phyloP scores from a whole-genome alignment of 1,140 invertebrate genomes.

The Caerostris darwini region DNA sequence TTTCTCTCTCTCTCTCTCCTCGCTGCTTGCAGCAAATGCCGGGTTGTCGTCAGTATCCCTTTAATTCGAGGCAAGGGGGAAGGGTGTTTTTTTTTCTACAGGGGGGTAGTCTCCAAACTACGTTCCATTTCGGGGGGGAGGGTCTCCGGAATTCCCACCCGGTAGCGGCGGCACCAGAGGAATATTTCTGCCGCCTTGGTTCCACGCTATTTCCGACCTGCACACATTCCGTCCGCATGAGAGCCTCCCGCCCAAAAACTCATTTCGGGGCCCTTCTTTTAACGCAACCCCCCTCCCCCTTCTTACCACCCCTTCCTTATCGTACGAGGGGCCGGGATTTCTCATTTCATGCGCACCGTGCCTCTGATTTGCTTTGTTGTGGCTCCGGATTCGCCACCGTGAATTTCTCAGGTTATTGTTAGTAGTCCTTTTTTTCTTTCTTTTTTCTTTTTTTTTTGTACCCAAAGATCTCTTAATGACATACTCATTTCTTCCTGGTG shows the following conservation, averaged over 20 bases:
- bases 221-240: constrained; percentile 44
- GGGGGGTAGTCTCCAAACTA: constrained; percentile 56
- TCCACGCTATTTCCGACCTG: constrained; percentile 41
- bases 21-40: not conserved
- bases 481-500: no score
- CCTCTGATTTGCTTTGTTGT: not conserved
- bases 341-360: not conserved
- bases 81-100: not conserved
- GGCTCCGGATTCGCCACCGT: not conserved
- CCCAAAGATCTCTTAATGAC: not conserved
- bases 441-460: not conserved
- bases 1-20: not conserved
- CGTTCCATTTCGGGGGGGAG: constrained; percentile 36
- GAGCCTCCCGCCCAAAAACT: constrained; percentile 54
- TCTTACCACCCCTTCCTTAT: not conserved
- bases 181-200: constrained; percentile 69
- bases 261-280: constrained; percentile 35
- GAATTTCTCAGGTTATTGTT: not conserved
- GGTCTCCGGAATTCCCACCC: not conserved
- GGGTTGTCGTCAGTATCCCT: not conserved
- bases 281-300: not conserved
- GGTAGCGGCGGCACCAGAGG: not conserved
- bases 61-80: not conserved
- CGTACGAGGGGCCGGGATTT: not conserved
- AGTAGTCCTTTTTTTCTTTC: not conserved